Percentiles rank a stretch among this genome's conserved stretches.
These are phyloP conservation scores for Mycalesis mineus DNA, from an alignment of 2,888 invertebrate species.

Conservation along the genomic window DNA sequence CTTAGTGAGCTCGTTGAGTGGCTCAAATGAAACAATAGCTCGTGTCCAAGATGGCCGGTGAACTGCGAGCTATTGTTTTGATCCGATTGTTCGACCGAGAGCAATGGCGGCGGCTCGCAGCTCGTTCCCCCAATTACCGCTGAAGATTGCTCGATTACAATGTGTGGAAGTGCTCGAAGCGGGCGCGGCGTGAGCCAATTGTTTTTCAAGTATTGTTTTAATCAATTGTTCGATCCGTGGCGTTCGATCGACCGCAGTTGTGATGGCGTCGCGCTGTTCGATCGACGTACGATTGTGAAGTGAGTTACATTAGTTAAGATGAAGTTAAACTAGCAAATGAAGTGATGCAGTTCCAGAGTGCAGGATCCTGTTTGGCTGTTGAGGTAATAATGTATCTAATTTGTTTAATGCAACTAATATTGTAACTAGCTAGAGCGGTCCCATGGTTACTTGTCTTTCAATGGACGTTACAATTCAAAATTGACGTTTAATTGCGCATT, in stretches of 20 bases:
- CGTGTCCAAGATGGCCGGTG: constrained; percentile 25
- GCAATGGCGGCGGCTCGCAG: not conserved
- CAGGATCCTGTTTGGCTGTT: not conserved
- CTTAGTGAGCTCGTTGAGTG: not conserved
- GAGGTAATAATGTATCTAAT: not conserved
- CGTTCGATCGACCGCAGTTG: constrained; percentile 31
- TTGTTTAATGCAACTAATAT: no score
- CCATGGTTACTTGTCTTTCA: no score
- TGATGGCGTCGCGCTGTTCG: constrained; percentile 32
- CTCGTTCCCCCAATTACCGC: not conserved
- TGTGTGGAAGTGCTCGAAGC: not conserved
- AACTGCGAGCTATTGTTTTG: constrained; percentile 2
- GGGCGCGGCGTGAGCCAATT: not conserved
- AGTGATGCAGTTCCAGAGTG: no score
- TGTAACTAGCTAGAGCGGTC: no score
- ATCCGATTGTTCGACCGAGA: not conserved
- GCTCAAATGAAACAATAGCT: not conserved
- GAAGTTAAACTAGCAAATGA: no score
- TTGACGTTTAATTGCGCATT: no score
- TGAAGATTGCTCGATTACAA: not conserved
- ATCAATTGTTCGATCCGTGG: constrained; percentile 27
- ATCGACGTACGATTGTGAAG: not conserved
- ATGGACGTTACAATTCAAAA: no score
- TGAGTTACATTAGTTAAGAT: not conserved
- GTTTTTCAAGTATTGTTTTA: constrained; percentile 8